Percentiles rank a stretch among this genome's conserved stretches.
phyloP scores from a whole-genome alignment of 2,888 invertebrate species.

The Aspidiotus rigidus region DNA sequence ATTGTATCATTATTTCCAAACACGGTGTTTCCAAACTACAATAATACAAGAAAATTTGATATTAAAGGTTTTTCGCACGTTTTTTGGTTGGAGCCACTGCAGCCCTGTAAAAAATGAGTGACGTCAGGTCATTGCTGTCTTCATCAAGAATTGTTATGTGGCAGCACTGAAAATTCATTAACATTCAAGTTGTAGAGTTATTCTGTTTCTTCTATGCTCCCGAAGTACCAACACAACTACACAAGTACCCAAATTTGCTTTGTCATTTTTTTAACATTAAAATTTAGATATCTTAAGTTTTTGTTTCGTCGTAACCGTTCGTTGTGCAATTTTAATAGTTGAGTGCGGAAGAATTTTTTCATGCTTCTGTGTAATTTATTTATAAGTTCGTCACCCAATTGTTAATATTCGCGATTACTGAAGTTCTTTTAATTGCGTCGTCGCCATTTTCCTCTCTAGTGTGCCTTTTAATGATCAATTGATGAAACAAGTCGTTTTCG shows the following conservation, averaged over 20 bases:
- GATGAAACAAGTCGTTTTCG: slow-evolving; percentile 6
- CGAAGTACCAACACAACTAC: too few species aligned
- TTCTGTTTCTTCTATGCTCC: too few species aligned
- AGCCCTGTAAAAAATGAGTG: too few species aligned
- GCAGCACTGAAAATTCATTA: too few species aligned
- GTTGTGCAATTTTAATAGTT: slow-evolving; percentile 1
- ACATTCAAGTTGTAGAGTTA: too few species aligned
- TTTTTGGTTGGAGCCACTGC: too few species aligned
- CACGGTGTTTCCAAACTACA: too few species aligned
- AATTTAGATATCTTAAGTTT: not conserved
- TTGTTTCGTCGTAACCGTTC: not conserved
- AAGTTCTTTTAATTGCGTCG: slow-evolving; percentile 11
- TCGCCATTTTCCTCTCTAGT: slow-evolving; percentile 9
- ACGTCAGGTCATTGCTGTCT: too few species aligned
- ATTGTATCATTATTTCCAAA: too few species aligned
- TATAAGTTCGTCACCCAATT: not conserved
- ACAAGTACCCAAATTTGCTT: not conserved
- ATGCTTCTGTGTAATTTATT: not conserved
- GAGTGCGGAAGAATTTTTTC: not conserved
- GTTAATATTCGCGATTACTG: not conserved
- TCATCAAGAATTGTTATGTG: too few species aligned
- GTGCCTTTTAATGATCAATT: not conserved
- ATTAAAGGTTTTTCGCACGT: too few species aligned
- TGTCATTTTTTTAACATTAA: slow-evolving; percentile 1
- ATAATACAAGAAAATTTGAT: too few species aligned